Conservation (phyloP, 2,797 vertebrate genomes). For the Micropoecilia bifurca region DNA sequence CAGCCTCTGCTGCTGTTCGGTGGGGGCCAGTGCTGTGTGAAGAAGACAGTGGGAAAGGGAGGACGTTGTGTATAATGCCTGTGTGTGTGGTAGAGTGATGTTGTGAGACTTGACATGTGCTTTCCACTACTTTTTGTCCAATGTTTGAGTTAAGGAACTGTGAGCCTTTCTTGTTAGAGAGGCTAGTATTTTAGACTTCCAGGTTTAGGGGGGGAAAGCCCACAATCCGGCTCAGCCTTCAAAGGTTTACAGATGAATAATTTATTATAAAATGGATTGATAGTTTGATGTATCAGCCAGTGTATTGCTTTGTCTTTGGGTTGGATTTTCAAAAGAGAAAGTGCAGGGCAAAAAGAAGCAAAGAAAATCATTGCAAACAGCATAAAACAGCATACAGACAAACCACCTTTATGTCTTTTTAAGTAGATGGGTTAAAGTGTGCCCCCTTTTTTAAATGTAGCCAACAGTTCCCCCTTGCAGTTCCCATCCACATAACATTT, state of each 20-base stretch:
- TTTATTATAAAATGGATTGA: neutral
- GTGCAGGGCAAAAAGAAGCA: neutral
- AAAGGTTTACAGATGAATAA: neutral
- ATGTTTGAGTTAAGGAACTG: conserved; percentile 28
- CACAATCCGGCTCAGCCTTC: neutral
- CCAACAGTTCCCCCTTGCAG: conserved; percentile 73
- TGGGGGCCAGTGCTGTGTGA: conserved; percentile 67
- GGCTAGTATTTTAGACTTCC: neutral
- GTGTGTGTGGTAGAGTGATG: conserved; percentile 38
- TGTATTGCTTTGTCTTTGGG: conserved; percentile 2
- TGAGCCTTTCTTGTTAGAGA: conserved; percentile 7
- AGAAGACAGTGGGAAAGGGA: conserved; percentile 69
- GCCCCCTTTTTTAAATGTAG: conserved; percentile 66
- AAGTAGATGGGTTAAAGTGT: conserved; percentile 64
- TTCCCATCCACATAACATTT: conserved; percentile 70
- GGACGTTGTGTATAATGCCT: conserved; percentile 57
- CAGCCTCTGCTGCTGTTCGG: conserved; percentile 61
- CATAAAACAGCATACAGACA: conserved; percentile 32
- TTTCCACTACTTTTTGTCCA: conserved; percentile 16
- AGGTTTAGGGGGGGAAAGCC: neutral
- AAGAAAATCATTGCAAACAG: conserved; percentile 12
- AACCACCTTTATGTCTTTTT: conserved; percentile 63
- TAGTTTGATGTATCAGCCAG: conserved; percentile 14
- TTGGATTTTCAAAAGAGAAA: conserved; percentile 13
- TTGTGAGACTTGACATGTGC: conserved; percentile 24